phyloP scores from a whole-genome alignment of 2,113 vertebrate species.

The Oryzias woworae region DNA sequence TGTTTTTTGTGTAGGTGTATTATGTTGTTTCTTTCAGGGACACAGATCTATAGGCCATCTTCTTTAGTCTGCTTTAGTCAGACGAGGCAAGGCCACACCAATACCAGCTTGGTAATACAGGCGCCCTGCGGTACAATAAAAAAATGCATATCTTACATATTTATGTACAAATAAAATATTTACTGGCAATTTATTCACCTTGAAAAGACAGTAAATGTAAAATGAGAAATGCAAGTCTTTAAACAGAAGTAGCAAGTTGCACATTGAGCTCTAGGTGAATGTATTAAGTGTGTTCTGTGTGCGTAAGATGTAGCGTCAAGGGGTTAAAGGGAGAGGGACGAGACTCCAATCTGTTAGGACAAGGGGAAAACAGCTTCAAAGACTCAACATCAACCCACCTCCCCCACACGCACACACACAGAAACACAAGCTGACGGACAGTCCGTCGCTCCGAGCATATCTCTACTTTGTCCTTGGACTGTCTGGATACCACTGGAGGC shows the following conservation, averaged over 20 bases:
- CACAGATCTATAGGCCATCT: slow-evolving; percentile 56
- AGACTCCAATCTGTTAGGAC: slow-evolving; percentile 67
- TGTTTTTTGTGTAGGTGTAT: slow-evolving; percentile 32
- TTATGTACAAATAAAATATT: slow-evolving; percentile 54
- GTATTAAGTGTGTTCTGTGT: slow-evolving; percentile 44
- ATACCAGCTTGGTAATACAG: slow-evolving; percentile 60
- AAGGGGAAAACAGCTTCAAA: slow-evolving; percentile 64
- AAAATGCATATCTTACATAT: slow-evolving; percentile 28
- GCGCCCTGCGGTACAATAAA: slow-evolving; percentile 22
- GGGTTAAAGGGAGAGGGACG: slow-evolving; percentile 58
- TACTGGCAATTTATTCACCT: slow-evolving; percentile 51
- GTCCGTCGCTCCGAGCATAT: slow-evolving; percentile 73
- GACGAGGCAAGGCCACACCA: slow-evolving; percentile 63
- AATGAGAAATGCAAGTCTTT: slow-evolving; percentile 48
- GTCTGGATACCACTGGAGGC: slow-evolving; percentile 75
- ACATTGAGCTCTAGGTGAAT: slow-evolving; percentile 29
- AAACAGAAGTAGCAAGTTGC: slow-evolving; percentile 49
- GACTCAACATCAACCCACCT: slow-evolving; percentile 52
- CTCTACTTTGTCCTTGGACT: slow-evolving; percentile 79
- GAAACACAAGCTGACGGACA: slow-evolving; percentile 61
- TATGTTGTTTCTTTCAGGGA: slow-evolving; percentile 47
- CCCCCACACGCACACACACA: slow-evolving; percentile 14
- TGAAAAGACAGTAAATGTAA: slow-evolving; percentile 64
- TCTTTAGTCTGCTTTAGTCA: slow-evolving; percentile 56
- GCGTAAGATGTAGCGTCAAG: slow-evolving; percentile 46